Conservation (phyloP, 2,113 vertebrate species). For the Ramphastos sulfuratus region DNA sequence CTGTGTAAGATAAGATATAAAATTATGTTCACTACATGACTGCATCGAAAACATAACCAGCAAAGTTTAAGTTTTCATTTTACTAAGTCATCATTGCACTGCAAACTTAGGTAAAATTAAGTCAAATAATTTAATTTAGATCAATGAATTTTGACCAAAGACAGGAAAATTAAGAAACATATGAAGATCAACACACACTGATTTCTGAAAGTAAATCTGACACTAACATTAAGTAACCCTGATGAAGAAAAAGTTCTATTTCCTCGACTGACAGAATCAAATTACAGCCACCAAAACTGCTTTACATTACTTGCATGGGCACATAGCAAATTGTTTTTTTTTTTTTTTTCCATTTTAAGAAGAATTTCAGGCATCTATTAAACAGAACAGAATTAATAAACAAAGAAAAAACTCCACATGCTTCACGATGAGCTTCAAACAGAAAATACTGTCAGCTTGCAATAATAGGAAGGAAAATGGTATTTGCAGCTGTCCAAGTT, state of each 20-base stretch:
- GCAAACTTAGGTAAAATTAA: neutral
- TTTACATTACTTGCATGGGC: neutral
- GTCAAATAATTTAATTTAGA: neutral
- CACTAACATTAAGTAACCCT: neutral
- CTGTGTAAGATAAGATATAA: rapidly evolving
- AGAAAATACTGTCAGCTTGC: neutral
- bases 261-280: neutral
- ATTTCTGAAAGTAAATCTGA: neutral
- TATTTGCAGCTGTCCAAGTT: neutral
- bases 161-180: neutral
- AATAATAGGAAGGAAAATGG: neutral
- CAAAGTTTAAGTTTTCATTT: neutral
- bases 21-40: rapidly evolving
- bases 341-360: neutral
- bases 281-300: neutral
- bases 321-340: neutral
- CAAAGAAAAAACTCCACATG: neutral
- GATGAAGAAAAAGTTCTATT: neutral
- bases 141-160: neutral
- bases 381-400: neutral
- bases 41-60: neutral
- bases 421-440: neutral
- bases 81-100: neutral
- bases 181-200: neutral
- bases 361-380: neutral